A percentile compares a stretch with the other conserved stretches of the same genome.
phyloP scores from a whole-genome alignment of 2,797 vertebrate genomes.

The Cercopithecus petaurista region DNA sequence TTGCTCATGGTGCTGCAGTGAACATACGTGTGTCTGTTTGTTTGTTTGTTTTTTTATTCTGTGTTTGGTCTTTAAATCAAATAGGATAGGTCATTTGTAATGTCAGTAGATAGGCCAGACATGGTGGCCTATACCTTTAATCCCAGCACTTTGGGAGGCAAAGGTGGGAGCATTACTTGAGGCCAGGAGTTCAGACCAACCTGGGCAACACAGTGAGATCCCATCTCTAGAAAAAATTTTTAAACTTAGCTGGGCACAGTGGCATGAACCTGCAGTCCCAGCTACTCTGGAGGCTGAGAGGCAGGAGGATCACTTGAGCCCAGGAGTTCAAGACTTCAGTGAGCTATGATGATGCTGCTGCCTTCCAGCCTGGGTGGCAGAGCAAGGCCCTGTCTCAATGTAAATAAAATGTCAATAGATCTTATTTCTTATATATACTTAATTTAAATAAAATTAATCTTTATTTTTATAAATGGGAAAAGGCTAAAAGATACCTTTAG shows the following conservation, averaged over 20 bases:
- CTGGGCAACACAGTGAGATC: not conserved
- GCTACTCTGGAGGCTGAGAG: not conserved
- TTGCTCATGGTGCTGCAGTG: not conserved
- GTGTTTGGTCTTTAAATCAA: not conserved
- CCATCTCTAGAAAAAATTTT: not conserved
- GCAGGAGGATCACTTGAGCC: not conserved
- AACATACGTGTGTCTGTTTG: not conserved
- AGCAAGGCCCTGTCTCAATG: not conserved
- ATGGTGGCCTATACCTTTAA: not conserved
- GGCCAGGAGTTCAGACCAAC: not conserved
- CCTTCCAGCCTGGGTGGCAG: not conserved
- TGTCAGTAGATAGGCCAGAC: not conserved
- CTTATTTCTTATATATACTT: not conserved
- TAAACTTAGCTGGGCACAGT: not conserved
- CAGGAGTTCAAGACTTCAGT: not conserved
- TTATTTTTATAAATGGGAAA: slow-evolving; percentile 9
- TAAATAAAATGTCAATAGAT: not conserved
- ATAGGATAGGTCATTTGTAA: slow-evolving; percentile 7
- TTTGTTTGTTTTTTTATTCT: not conserved
- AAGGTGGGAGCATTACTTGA: not conserved
- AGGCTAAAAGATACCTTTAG: not conserved
- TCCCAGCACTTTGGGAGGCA: not conserved
- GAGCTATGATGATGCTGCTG: not conserved
- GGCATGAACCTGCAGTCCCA: not conserved
- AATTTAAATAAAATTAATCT: slow-evolving; percentile 26